These are phyloP conservation scores for Caradrina kadenii DNA, from an alignment of 2,888 invertebrate genomes.

Conservation along the genomic window DNA sequence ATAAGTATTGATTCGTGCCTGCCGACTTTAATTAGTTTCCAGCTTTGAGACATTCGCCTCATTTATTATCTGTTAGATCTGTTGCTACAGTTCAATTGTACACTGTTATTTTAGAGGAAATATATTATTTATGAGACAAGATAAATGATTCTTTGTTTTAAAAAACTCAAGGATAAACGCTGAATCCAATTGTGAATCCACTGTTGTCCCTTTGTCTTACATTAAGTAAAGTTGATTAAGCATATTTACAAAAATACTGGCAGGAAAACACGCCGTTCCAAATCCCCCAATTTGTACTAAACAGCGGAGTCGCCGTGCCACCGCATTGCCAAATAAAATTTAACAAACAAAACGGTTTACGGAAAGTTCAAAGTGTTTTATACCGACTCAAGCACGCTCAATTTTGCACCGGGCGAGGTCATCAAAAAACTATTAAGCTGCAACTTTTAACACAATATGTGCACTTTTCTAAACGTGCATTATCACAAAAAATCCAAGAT, in stretches of 20 bases:
- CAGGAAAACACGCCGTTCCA: slow-evolving; percentile 41
- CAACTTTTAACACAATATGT: slow-evolving; percentile 70
- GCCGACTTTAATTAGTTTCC: slow-evolving; percentile 87
- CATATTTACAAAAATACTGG: slow-evolving; percentile 45
- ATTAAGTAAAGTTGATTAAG: slow-evolving; percentile 41
- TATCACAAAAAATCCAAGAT: slow-evolving; percentile 66
- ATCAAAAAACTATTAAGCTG: slow-evolving; percentile 77
- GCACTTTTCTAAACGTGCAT: slow-evolving; percentile 70
- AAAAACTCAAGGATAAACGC: slow-evolving; percentile 30
- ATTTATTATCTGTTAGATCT: slow-evolving; percentile 83
- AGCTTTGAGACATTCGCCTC: slow-evolving; percentile 80
- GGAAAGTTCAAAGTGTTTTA: slow-evolving; percentile 59
- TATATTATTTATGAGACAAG: slow-evolving; percentile 55
- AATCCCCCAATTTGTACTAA: slow-evolving; percentile 54
- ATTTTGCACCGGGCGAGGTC: slow-evolving; percentile 69
- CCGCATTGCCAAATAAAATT: slow-evolving; percentile 64
- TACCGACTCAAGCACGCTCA: slow-evolving; percentile 59
- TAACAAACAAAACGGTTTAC: slow-evolving; percentile 59
- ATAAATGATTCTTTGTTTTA: slow-evolving; percentile 45
- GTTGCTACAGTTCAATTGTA: slow-evolving; percentile 55
- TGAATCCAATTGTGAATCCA: slow-evolving; percentile 35
- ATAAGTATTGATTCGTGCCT: slow-evolving; percentile 86
- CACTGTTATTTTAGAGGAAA: slow-evolving; percentile 50
- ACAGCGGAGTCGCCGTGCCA: slow-evolving; percentile 37
- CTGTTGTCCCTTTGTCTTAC: slow-evolving; percentile 41